These are phyloP conservation scores for Lithophane semibrunnea DNA, from an alignment of 2,888 invertebrate species.

Conservation along the genomic window DNA sequence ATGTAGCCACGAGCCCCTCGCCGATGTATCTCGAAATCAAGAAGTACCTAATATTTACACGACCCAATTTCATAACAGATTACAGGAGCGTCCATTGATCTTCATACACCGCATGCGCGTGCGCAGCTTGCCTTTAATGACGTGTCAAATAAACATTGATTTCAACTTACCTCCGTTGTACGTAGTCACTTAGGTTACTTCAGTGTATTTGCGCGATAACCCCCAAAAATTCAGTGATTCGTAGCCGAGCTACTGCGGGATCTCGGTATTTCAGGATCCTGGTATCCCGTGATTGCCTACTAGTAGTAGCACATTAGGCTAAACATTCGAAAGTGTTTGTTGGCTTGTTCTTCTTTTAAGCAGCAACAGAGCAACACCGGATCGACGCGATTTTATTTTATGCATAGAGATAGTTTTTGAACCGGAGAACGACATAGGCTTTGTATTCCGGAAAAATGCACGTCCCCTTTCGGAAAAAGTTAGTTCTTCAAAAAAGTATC, in stretches of 20 bases:
- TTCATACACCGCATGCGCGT: constrained; percentile 13
- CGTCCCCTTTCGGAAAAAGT: not conserved
- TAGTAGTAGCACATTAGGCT: not conserved
- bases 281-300: too few species aligned
- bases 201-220: not conserved
- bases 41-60: constrained; percentile 38
- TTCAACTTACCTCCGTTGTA: not conserved
- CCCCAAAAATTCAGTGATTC: not conserved
- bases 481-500: not conserved
- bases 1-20: not conserved
- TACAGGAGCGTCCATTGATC: constrained; percentile 52
- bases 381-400: not conserved
- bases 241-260: not conserved
- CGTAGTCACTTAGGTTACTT: constrained; percentile 5
- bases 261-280: not conserved
- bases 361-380: not conserved
- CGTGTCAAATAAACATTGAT: constrained; percentile 57
- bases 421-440: not conserved
- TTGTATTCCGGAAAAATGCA: not conserved
- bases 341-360: not conserved
- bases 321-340: not conserved
- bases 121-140: constrained; percentile 61
- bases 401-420: not conserved
- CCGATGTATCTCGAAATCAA: not conserved
- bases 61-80: constrained; percentile 42